phyloP scores from a whole-genome alignment of 2,888 invertebrate genomes.

The Neuroscelio doddi region DNA sequence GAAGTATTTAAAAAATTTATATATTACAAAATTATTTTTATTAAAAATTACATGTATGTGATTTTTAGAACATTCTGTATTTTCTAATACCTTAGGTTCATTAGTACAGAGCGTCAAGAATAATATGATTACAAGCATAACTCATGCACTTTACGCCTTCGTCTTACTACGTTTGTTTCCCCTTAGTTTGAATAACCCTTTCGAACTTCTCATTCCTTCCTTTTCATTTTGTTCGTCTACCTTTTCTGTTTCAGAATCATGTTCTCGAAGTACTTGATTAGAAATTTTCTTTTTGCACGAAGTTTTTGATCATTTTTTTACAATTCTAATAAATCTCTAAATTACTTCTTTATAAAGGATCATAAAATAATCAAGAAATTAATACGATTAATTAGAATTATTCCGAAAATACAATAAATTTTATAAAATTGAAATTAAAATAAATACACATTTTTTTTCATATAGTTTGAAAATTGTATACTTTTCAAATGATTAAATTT shows the following conservation, averaged over 20 bases:
- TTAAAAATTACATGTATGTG: no score
- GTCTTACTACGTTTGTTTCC: slow-evolving; percentile 21
- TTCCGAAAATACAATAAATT: neutral
- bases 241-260: slow-evolving; percentile 9
- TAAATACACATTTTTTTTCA: no score
- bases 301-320: slow-evolving; percentile 8
- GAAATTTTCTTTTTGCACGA: slow-evolving; percentile 7
- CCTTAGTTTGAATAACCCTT: slow-evolving; percentile 24
- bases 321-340: neutral
- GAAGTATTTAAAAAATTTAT: no score
- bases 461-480: no score
- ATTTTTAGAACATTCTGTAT: neutral
- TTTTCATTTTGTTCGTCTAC: slow-evolving; percentile 10
- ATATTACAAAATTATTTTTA: no score
- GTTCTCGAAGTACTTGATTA: slow-evolving; percentile 13
- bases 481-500: no score
- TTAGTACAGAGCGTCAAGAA: slow-evolving; percentile 9
- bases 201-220: slow-evolving; percentile 14
- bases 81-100: slow-evolving; percentile 8
- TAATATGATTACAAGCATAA: slow-evolving; percentile 20
- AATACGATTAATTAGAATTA: slow-evolving; percentile 1
- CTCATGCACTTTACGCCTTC: slow-evolving; percentile 17
- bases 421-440: neutral
- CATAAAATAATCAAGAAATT: slow-evolving; percentile 7
- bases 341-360: slow-evolving; percentile 3